These are phyloP conservation scores for Cerastis rubricosa DNA, from an alignment of 2,888 invertebrate species.

Conservation along the genomic window DNA sequence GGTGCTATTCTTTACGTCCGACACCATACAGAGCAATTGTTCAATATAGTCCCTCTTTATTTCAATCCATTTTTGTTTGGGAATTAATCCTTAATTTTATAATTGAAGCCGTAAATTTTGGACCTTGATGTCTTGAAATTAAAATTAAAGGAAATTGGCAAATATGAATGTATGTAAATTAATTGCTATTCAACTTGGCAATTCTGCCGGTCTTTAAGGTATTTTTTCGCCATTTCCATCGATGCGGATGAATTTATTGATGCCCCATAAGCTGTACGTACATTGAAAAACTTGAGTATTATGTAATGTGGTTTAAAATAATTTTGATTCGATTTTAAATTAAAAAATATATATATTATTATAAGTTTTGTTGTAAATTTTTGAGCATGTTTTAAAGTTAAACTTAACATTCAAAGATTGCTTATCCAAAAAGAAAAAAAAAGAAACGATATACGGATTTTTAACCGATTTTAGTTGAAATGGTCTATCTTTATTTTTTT, in stretches of 20 bases:
- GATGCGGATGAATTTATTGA: background rate
- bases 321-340: no score
- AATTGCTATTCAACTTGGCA: background rate
- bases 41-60: no score
- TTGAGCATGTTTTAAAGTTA: background rate
- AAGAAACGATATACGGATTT: background rate
- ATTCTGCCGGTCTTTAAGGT: background rate
- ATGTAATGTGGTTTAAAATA: no score
- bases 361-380: background rate
- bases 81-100: no score
- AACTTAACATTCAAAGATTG: background rate
- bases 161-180: background rate
- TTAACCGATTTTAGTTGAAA: background rate
- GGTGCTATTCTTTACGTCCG: no score
- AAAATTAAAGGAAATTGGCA: background rate
- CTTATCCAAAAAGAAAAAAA: slow-evolving; percentile 11
- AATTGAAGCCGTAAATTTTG: no score
- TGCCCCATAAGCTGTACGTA: background rate
- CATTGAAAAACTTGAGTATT: no score
- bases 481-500: background rate
- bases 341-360: no score
- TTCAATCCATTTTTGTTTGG: no score
- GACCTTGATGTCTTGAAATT: background rate
- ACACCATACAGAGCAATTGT: no score
- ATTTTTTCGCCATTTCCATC: background rate